Percentiles rank a stretch among this genome's conserved stretches.
phyloP scores from a whole-genome alignment of 1,140 invertebrate species.

The Adoxophyes honmai region DNA sequence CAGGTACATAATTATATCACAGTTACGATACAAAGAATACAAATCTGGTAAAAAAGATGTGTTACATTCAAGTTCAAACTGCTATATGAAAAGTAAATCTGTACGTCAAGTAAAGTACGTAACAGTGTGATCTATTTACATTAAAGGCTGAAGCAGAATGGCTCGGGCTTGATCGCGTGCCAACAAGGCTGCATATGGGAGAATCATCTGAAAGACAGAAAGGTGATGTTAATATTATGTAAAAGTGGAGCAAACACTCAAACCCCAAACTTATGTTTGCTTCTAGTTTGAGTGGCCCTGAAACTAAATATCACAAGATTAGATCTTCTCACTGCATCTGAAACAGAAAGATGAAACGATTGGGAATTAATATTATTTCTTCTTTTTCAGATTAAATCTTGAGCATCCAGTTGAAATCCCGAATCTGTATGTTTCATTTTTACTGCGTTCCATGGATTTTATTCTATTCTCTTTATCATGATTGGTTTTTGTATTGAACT shows the following conservation, averaged over 20 bases:
- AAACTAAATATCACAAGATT: conserved; percentile 50
- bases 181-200: conserved; percentile 75
- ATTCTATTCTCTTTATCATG: conserved; percentile 32
- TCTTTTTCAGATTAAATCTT: conserved; percentile 61
- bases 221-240: conserved; percentile 66
- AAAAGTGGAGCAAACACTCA: conserved; percentile 59
- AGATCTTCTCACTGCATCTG: conserved; percentile 69
- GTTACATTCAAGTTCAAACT: conserved; percentile 21
- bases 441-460: conserved; percentile 26
- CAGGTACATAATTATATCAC: conserved; percentile 51
- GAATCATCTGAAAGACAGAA: conserved; percentile 76
- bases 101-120: conserved; percentile 39
- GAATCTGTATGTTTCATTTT: conserved; percentile 20
- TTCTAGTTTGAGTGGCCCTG: conserved; percentile 58
- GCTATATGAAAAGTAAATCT: conserved; percentile 31
- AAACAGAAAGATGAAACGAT: conserved; percentile 70
- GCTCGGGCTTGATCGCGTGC: conserved; percentile 76
- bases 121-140: conserved; percentile 62
- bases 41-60: neutral
- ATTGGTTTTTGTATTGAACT: conserved; percentile 38
- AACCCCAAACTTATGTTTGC: conserved; percentile 43
- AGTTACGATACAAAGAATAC: conserved; percentile 19
- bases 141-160: conserved; percentile 77
- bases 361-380: conserved; percentile 52
- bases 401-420: conserved; percentile 34